Percentiles rank a stretch among this genome's conserved stretches.
Evolutionary conservation across 2,113 vertebrate genomes (phyloP).

Genomic region (Ictidomys tridecemlineatus): DNA sequence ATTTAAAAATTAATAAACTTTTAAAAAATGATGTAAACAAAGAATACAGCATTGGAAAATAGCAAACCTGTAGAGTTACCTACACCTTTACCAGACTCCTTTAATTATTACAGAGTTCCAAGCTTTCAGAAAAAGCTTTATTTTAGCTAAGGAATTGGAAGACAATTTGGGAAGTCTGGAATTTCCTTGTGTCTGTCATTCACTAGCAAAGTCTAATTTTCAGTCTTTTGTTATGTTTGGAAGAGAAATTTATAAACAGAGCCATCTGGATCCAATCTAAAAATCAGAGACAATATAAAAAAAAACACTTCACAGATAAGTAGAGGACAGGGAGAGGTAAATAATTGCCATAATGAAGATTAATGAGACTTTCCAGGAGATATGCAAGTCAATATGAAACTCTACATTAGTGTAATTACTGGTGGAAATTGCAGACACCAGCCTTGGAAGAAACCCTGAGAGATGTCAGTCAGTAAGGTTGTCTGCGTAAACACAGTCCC

Average conservation of each 20-base stretch:
- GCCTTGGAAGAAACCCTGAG: neutral
- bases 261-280: neutral
- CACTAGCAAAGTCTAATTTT: neutral
- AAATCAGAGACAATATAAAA: neutral
- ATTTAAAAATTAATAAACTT: no score
- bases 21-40: no score
- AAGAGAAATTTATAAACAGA: neutral
- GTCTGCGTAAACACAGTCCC: neutral
- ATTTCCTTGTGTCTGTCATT: neutral
- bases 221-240: neutral
- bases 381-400: no score
- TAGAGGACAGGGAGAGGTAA: neutral
- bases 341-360: neutral
- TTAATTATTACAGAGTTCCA: neutral
- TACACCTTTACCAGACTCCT: neutral
- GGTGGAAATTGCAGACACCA: neutral
- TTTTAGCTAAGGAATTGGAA: neutral
- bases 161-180: neutral
- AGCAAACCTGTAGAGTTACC: neutral
- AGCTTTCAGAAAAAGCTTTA: neutral
- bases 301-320: neutral
- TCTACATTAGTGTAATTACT: neutral
- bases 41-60: no score
- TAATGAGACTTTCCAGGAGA: no score
- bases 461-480: neutral